Base-by-base conservation (phyloP, 2,113 vertebrate species). In the Macrotus californicus region DNA sequence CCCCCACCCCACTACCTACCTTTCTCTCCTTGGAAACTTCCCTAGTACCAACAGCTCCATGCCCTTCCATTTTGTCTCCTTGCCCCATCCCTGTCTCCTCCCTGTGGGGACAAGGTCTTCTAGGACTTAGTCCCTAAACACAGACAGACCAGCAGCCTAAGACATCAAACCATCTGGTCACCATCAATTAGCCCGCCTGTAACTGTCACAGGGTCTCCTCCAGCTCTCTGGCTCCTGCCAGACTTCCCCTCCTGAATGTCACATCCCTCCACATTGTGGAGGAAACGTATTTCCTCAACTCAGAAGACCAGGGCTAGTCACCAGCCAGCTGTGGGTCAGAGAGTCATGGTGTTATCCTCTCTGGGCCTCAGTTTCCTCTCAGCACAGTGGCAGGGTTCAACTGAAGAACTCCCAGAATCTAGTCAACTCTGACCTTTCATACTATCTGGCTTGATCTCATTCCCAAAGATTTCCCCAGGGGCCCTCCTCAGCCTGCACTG, bases 381-480 rank as follows among this genome's bases (percentile, higher is more conserved):
- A 18, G 14, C 41, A 12, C 18, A 26, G 21, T 7, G 18, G 36
- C 3, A 13, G 18, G 6, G 6, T 34, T 61, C 0, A 3, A 15
- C n/a, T 22, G n/a, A 61, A 73, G 83, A 79, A 41, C 67, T 43
- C 29, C 36, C 21, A 48, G 48, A 80, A 41, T 31, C 79, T 31
- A 6, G 7, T 39, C 48, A 83, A 56, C 29, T 43, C 76, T 31
- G 70, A 56, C 24, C 39, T 6, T 88, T 64, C 41, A 72, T 24
- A 64, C 52, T n/a, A 26, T 29, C 94, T 83, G 70, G 41, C 31
- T 85, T 12, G 16, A 7, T 36, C 36, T 48, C 34, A 16, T 43
- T 77, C 77, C 29, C 29, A 34, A 69, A 88, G 91, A 29, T 8
- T 39, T 72, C 70, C 82, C 80, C 29, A 66, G 77, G 29, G 64